Evolutionary conservation across 2,113 vertebrate species (phyloP).

Genomic region (Caranx ignobilis): DNA sequence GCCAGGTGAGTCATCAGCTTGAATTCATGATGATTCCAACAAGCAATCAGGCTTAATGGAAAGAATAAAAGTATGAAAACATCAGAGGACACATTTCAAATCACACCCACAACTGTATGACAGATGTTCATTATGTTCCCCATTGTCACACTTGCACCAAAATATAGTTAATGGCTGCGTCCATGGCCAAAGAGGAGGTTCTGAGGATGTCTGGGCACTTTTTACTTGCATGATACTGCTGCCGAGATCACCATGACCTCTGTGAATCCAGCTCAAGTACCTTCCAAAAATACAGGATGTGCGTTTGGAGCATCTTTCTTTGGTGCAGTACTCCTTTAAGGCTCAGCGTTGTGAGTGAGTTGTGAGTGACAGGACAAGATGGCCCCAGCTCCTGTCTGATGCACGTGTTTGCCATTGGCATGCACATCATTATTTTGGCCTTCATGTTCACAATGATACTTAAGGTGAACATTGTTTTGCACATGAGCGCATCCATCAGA

Average conservation of each 20-base stretch:
- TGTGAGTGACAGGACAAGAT: conserved; percentile 56
- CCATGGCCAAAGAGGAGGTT: conserved; percentile 2
- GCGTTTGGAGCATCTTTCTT: conserved; percentile 12
- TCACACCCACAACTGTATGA: conserved; percentile 5
- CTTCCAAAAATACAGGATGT: conserved; percentile 22
- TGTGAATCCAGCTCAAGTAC: background rate
- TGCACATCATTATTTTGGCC: conserved; percentile 39
- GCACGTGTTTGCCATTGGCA: conserved; percentile 53
- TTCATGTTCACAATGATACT: conserved; percentile 17
- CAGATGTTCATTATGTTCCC: conserved; percentile 9
- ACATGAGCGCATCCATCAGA: conserved; percentile 28
- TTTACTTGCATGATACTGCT: background rate
- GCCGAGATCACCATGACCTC: background rate
- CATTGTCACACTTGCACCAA: conserved; percentile 25
- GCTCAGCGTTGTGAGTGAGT: conserved; percentile 6
- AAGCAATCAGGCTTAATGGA: background rate
- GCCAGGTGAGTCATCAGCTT: background rate
- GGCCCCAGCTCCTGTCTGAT: conserved; percentile 35
- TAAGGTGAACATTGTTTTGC: conserved; percentile 23
- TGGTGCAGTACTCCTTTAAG: conserved; percentile 30
- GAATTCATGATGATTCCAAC: background rate
- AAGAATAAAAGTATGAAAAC: conserved; percentile 5
- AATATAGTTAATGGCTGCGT: background rate
- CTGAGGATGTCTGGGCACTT: background rate
- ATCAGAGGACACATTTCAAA: conserved; percentile 7